Conservation (phyloP, 2,113 vertebrate genomes). For the Asarcornis scutulata region DNA sequence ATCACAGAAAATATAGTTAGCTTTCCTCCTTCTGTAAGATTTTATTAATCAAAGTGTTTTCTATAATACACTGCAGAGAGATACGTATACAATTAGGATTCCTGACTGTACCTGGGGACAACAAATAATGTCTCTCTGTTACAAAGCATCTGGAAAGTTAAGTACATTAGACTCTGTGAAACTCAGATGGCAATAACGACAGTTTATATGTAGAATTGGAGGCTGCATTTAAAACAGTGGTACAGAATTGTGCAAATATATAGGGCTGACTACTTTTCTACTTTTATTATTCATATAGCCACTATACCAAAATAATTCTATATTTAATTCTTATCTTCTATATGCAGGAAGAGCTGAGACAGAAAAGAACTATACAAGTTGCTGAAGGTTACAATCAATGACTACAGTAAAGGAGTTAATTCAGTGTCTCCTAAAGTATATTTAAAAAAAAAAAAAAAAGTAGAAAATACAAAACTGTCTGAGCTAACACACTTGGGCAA, state of each 20-base stretch:
- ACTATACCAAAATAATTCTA: not conserved
- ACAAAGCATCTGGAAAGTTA: not conserved
- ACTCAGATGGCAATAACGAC: not conserved
- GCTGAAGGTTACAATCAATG: not conserved
- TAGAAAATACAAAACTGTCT: not conserved
- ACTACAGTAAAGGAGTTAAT: not conserved
- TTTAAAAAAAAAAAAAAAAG: too few species aligned
- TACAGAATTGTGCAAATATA: not conserved
- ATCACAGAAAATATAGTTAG: not conserved
- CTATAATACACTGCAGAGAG: not conserved
- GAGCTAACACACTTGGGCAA: not conserved
- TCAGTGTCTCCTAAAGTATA: not conserved
- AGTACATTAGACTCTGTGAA: not conserved
- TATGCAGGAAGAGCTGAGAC: not conserved
- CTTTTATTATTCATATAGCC: not conserved
- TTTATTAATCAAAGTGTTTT: not conserved
- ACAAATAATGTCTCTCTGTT: not conserved
- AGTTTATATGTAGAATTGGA: rapidly evolving
- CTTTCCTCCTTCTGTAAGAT: not conserved
- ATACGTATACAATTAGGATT: not conserved
- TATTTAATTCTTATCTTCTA: not conserved
- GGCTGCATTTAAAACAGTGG: not conserved
- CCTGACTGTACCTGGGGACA: not conserved
- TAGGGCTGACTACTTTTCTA: not conserved
- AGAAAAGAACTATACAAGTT: not conserved